A percentile compares a stretch with the other conserved stretches of the same genome.
Evolutionary conservation across 2,113 vertebrate genomes (phyloP).

Genomic region (Delphinapterus leucas): DNA sequence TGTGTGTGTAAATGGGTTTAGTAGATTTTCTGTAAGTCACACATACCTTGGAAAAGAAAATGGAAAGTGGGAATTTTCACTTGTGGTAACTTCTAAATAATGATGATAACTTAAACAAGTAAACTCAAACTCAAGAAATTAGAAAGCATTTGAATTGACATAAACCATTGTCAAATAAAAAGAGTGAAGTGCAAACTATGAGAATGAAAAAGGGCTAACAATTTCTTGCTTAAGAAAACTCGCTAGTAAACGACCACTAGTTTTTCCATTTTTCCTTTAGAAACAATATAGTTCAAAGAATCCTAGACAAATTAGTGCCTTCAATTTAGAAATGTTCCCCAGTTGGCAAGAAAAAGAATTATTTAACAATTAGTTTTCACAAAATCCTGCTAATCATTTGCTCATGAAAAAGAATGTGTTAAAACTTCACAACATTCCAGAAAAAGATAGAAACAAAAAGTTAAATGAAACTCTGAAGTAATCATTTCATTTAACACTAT

Average conservation of each 20-base stretch:
- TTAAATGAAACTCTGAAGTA: neutral
- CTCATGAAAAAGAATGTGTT: slow-evolving; percentile 1
- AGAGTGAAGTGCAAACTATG: neutral
- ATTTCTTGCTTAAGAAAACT: neutral
- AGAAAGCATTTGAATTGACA: neutral
- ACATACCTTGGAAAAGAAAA: neutral
- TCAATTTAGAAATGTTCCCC: neutral
- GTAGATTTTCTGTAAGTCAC: neutral
- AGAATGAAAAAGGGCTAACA: neutral
- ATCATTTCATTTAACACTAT: neutral
- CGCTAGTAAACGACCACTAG: neutral
- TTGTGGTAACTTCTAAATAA: neutral
- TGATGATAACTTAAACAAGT: neutral
- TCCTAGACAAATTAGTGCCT: neutral
- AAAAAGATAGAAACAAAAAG: neutral
- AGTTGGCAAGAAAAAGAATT: neutral
- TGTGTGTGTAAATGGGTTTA: neutral
- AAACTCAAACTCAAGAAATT: neutral
- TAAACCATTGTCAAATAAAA: neutral
- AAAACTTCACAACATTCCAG: neutral
- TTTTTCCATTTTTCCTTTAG: neutral
- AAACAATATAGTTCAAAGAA: neutral
- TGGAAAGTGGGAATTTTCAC: neutral
- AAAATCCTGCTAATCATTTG: neutral
- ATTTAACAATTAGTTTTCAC: neutral